These are phyloP conservation scores for Paramisgurnus dabryanus DNA, from an alignment of 2,113 vertebrate species.

Conservation along the genomic window DNA sequence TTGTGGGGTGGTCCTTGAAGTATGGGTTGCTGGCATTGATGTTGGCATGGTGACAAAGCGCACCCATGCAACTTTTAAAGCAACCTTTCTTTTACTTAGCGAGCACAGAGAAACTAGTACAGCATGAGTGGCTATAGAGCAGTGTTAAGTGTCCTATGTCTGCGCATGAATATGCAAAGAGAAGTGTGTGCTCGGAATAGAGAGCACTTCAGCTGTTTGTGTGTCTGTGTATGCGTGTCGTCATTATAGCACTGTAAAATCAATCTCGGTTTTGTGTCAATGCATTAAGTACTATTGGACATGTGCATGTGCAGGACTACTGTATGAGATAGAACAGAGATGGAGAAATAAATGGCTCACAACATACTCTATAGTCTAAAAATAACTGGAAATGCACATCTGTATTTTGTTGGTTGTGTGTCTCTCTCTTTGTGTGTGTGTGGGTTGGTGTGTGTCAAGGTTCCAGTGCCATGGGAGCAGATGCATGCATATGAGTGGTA, in stretches of 20 bases:
- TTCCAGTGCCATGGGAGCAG: too few relatives aligned
- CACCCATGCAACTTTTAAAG: conserved; percentile 34
- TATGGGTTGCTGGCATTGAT: conserved; percentile 47
- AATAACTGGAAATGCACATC: conserved; percentile 41
- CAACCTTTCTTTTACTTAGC: conserved; percentile 26
- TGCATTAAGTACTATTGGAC: neutral
- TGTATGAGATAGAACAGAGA: neutral
- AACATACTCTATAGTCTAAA: conserved; percentile 26
- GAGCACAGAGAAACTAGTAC: neutral
- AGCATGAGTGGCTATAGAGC: conserved; percentile 9
- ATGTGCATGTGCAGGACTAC: neutral
- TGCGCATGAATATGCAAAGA: conserved; percentile 47
- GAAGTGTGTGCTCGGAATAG: conserved; percentile 12
- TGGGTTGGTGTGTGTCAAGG: conserved; percentile 9
- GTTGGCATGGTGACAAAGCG: conserved; percentile 55
- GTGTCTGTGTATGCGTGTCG: neutral
- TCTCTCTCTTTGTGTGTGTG: neutral
- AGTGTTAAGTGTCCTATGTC: conserved; percentile 47
- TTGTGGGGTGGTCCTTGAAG: conserved; percentile 16
- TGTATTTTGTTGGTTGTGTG: conserved; percentile 28
- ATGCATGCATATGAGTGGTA: too few relatives aligned
- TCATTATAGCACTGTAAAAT: conserved; percentile 12
- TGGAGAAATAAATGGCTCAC: conserved; percentile 31
- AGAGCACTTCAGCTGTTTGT: conserved; percentile 20
- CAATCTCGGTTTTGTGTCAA: neutral